phyloP scores from a whole-genome alignment of 1,140 invertebrate genomes.

The Rhizoglyphus robini region DNA sequence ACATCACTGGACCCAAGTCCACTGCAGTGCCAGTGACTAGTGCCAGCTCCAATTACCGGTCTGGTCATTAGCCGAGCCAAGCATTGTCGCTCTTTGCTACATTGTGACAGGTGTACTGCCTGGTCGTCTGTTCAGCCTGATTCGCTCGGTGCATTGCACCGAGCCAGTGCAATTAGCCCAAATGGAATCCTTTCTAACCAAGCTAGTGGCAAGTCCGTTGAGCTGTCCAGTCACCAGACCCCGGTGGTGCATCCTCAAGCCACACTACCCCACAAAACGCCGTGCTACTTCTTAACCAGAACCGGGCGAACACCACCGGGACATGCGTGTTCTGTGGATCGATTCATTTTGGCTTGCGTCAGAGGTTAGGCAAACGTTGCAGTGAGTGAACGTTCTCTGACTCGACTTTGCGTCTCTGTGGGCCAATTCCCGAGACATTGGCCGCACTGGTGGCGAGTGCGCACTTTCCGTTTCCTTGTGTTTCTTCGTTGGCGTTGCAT shows the following conservation, averaged over 20 bases:
- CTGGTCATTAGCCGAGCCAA: neutral
- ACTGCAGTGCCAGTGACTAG: neutral
- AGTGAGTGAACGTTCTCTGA: constrained; percentile 8
- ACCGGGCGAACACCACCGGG: neutral
- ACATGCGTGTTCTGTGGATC: neutral
- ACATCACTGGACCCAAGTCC: neutral
- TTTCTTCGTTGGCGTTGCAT: neutral
- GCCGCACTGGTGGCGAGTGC: neutral
- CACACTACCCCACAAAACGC: too few species aligned
- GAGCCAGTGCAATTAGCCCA: constrained; percentile 1
- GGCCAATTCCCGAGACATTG: neutral
- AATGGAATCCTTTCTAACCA: constrained; percentile 6
- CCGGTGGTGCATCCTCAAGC: neutral
- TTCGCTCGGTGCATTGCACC: neutral
- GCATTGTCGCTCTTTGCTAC: neutral
- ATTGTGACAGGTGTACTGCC: neutral
- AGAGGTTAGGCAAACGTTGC: constrained; percentile 14
- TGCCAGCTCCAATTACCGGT: neutral
- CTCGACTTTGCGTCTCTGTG: too few species aligned
- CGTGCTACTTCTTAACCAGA: neutral
- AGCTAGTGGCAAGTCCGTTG: too few species aligned
- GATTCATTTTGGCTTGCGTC: constrained; percentile 7
- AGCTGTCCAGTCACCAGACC: neutral
- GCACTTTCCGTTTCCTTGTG: constrained; percentile 7
- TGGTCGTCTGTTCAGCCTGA: too few species aligned